Evolutionary conservation across 2,888 invertebrate genomes (phyloP).

Genomic region (Sepiola atlantica): DNA sequence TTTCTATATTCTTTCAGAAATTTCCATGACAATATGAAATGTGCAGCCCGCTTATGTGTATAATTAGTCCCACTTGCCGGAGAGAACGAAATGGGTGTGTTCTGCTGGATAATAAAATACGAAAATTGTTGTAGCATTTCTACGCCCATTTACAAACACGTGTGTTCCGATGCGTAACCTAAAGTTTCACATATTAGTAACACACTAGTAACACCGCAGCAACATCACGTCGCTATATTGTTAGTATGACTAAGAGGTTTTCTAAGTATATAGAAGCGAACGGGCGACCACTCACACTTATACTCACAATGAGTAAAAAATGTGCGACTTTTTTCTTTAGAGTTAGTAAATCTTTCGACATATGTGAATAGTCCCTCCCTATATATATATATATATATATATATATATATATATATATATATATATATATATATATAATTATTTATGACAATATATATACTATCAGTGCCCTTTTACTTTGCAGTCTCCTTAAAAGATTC

Average conservation of each 20-base stretch:
- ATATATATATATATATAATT: too few relatives aligned
- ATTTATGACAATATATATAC: too few relatives aligned
- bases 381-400: too few relatives aligned
- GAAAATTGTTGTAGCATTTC: not conserved
- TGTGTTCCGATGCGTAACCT: not conserved
- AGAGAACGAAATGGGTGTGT: not conserved
- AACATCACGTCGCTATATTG: not conserved
- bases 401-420: too few relatives aligned
- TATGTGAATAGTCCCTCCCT: too few relatives aligned
- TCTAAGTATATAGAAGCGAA: not conserved
- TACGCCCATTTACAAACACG: constrained; percentile 11
- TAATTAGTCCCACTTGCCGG: not conserved
- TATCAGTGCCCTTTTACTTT: too few relatives aligned
- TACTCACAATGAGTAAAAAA: not conserved
- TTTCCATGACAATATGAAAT: not conserved
- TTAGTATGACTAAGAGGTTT: not conserved
- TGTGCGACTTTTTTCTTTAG: too few relatives aligned
- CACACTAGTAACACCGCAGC: not conserved
- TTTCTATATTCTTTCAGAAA: not conserved
- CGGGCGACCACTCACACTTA: not conserved
- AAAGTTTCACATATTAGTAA: not conserved
- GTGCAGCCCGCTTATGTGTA: not conserved
- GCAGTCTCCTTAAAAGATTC: too few relatives aligned
- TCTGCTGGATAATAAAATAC: not conserved
- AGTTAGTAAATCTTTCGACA: too few relatives aligned